phyloP scores from a whole-genome alignment of 2,797 vertebrate genomes.

The Naso thynnoides region DNA sequence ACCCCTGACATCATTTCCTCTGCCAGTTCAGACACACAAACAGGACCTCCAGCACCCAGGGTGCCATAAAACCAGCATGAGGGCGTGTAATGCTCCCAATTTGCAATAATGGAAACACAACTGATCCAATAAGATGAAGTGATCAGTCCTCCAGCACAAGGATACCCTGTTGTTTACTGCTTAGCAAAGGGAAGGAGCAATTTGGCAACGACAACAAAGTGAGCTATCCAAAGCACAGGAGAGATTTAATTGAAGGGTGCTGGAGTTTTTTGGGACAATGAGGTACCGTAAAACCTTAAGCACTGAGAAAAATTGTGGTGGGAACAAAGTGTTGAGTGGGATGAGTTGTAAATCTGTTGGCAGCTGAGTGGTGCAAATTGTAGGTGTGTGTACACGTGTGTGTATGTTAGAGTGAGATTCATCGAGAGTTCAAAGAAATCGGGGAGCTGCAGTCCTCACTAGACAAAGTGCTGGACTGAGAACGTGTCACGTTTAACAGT shows the following conservation, averaged over 20 bases:
- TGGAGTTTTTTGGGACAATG: slow-evolving; percentile 63
- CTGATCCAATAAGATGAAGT: slow-evolving; percentile 48
- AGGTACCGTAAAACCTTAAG: slow-evolving; percentile 74
- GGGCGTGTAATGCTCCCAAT: slow-evolving; percentile 43
- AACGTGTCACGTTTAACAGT: slow-evolving; percentile 23
- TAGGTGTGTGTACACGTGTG: slow-evolving; percentile 1
- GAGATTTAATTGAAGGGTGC: slow-evolving; percentile 68
- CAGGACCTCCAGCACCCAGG: slow-evolving; percentile 50
- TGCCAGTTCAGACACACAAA: slow-evolving; percentile 52
- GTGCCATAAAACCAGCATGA: slow-evolving; percentile 75
- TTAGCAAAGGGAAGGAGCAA: slow-evolving; percentile 67
- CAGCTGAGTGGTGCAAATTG: slow-evolving; percentile 48
- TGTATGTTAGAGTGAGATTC: slow-evolving; percentile 15
- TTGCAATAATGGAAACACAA: slow-evolving; percentile 63
- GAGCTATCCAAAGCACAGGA: slow-evolving; percentile 52
- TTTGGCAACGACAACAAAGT: slow-evolving; percentile 72
- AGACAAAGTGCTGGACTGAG: background rate
- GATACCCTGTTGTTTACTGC: slow-evolving; percentile 67
- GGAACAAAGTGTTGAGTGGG: slow-evolving; percentile 71
- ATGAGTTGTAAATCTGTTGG: slow-evolving; percentile 73
- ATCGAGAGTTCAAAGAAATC: slow-evolving; percentile 32
- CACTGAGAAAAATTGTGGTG: slow-evolving; percentile 62
- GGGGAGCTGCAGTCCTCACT: slow-evolving; percentile 4
- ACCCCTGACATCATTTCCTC: slow-evolving; percentile 66
- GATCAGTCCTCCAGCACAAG: slow-evolving; percentile 42